Percentiles rank a stretch among this genome's conserved stretches.
Evolutionary conservation across 2,113 vertebrate genomes (phyloP).

Genomic region (Emberiza fucata): DNA sequence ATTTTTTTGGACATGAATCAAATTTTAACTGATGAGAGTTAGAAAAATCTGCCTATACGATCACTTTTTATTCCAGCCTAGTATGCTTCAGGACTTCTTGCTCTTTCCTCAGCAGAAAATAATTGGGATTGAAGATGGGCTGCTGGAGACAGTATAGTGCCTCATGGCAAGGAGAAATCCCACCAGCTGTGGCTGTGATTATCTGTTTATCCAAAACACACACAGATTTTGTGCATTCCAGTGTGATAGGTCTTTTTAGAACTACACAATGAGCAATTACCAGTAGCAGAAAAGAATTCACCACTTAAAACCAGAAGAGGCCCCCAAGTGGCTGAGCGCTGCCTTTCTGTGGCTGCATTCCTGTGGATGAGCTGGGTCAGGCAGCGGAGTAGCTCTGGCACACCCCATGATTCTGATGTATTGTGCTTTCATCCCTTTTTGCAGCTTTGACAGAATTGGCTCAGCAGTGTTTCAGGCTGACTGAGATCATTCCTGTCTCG

Average conservation of each 20-base stretch:
- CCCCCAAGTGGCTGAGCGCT: neutral
- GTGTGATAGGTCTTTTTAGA: neutral
- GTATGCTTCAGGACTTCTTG: neutral
- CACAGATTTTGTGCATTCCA: neutral
- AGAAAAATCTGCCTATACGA: neutral
- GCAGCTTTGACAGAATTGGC: neutral
- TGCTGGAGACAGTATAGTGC: neutral
- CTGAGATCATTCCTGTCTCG: accelerated
- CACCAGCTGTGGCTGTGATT: neutral
- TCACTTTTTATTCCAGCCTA: neutral
- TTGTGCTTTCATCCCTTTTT: neutral
- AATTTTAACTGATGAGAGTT: neutral
- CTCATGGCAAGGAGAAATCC: neutral
- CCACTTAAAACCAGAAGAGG: neutral
- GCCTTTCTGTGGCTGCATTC: neutral
- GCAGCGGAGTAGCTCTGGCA: neutral
- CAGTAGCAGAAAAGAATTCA: neutral
- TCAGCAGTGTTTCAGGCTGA: neutral
- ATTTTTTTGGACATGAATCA: neutral
- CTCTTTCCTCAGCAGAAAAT: neutral
- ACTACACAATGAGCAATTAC: neutral
- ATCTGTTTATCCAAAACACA: neutral
- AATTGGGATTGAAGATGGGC: neutral
- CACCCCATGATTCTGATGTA: neutral
- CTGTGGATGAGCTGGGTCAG: neutral